phyloP scores from a whole-genome alignment of 2,888 invertebrate genomes.

The Drosophila atripex region DNA sequence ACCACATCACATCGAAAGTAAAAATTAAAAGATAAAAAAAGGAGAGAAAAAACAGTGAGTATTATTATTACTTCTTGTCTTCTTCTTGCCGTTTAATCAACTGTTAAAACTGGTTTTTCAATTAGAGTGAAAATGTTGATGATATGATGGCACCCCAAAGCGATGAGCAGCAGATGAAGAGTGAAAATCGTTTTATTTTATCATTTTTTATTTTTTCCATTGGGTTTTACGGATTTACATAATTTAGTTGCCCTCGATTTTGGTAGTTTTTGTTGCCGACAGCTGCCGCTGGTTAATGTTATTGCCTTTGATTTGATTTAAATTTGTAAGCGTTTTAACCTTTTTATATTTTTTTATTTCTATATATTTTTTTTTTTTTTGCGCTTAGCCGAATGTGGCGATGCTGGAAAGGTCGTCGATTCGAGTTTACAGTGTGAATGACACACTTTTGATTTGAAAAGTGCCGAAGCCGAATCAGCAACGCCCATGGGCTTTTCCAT shows the following conservation, averaged over 20 bases:
- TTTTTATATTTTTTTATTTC: slow-evolving; percentile 12
- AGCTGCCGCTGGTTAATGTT: slow-evolving; percentile 33
- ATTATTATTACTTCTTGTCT: slow-evolving; percentile 57
- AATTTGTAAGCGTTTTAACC: slow-evolving; percentile 48
- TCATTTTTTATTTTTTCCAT: slow-evolving; percentile 34
- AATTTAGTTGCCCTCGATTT: slow-evolving; percentile 72
- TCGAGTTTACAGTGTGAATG: slow-evolving; percentile 40
- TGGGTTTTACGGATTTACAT: slow-evolving; percentile 64
- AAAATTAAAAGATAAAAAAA: background rate
- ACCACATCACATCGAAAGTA: slow-evolving; percentile 32
- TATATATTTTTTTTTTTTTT: background rate
- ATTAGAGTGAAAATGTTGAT: slow-evolving; percentile 78
- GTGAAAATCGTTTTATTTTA: slow-evolving; percentile 69
- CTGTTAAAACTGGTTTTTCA: slow-evolving; percentile 76
- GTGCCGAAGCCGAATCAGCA: slow-evolving; percentile 19
- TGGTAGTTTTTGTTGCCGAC: slow-evolving; percentile 14
- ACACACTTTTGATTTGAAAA: slow-evolving; percentile 46
- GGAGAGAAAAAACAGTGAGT: slow-evolving; percentile 20
- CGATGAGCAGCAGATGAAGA: slow-evolving; percentile 43
- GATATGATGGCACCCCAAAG: slow-evolving; percentile 58
- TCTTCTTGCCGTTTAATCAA: slow-evolving; percentile 61
- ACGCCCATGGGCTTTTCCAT: slow-evolving; percentile 39
- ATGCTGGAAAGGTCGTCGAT: slow-evolving; percentile 43
- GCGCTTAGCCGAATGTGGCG: slow-evolving; percentile 25
- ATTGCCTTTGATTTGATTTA: slow-evolving; percentile 42